Percentiles rank a stretch among this genome's conserved stretches.
These are phyloP conservation scores for Mastigias papua DNA, from an alignment of 30 jellyfish, hydroid and myxozoan genomes.

Conservation along the genomic window DNA sequence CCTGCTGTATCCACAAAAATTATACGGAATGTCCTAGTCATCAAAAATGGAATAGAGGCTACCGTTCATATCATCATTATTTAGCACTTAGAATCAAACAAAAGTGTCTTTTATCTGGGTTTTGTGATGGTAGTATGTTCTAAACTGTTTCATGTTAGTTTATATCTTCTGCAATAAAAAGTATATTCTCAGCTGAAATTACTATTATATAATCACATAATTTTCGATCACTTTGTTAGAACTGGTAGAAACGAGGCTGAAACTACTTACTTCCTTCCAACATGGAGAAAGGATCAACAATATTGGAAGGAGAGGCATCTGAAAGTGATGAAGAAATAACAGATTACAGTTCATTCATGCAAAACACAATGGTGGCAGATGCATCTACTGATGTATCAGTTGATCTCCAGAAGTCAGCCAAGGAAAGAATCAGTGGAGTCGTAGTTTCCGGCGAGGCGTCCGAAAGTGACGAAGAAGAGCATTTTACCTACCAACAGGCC, in stretches of 20 bases:
- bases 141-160: too few relatives aligned
- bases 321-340: conserved; percentile 92
- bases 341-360: conserved; percentile 70
- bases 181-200: too few relatives aligned
- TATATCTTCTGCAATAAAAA: too few relatives aligned
- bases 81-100: too few relatives aligned
- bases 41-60: not conserved
- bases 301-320: conserved; percentile 94
- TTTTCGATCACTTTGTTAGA: too few relatives aligned
- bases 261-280: not conserved
- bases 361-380: conserved; percentile 81
- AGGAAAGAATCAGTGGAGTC: conserved; percentile 88
- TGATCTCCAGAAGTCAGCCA: not conserved
- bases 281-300: conserved; percentile 72
- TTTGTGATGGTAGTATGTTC: too few relatives aligned
- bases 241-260: not conserved
- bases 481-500: conserved; percentile 42
- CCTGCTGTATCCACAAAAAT: too few relatives aligned
- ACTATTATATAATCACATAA: too few relatives aligned
- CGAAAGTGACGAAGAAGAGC: conserved; percentile 88
- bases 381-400: conserved; percentile 25
- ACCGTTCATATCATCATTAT: too few relatives aligned
- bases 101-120: too few relatives aligned
- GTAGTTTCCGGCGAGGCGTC: conserved; percentile 97
- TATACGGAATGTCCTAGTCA: too few relatives aligned